A percentile compares a stretch with the other conserved stretches of the same genome.
These are phyloP conservation scores for Hyla sarda DNA, from an alignment of 2,113 vertebrate species.

Conservation along the genomic window DNA sequence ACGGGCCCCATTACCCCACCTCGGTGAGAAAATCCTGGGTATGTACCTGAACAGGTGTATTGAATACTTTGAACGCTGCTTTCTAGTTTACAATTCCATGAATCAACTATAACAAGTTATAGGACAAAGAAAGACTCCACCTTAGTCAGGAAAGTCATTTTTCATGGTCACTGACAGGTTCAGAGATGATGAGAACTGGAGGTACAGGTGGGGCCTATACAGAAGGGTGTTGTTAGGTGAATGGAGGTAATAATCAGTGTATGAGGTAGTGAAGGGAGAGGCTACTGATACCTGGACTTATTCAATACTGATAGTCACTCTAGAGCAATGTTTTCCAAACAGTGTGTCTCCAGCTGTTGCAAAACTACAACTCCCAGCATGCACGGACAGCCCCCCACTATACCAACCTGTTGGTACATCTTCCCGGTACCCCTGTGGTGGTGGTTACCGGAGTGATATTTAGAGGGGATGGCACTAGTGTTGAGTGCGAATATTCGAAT, in stretches of 20 bases:
- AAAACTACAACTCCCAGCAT: too few species aligned
- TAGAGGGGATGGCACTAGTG: too few species aligned
- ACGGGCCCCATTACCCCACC: background rate
- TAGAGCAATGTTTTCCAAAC: too few species aligned
- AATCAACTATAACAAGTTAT: background rate
- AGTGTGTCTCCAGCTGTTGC: too few species aligned
- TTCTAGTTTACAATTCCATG: background rate
- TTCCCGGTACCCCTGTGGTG: too few species aligned
- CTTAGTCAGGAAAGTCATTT: background rate
- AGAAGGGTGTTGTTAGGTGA: background rate
- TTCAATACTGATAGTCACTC: too few species aligned
- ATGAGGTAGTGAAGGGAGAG: background rate
- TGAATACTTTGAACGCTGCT: background rate
- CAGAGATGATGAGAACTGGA: background rate
- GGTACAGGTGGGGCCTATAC: background rate
- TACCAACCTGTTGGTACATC: too few species aligned
- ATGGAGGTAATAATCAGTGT: background rate
- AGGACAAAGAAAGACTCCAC: background rate
- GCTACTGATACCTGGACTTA: too few species aligned
- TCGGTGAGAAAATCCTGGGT: background rate
- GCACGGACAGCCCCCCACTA: too few species aligned
- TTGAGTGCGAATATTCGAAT: too few species aligned
- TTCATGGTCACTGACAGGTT: background rate
- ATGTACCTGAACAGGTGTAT: background rate
- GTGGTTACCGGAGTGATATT: too few species aligned